These are phyloP conservation scores for Hydrocynus forskahlii DNA, from an alignment of 2,797 vertebrate species.

Conservation along the genomic window DNA sequence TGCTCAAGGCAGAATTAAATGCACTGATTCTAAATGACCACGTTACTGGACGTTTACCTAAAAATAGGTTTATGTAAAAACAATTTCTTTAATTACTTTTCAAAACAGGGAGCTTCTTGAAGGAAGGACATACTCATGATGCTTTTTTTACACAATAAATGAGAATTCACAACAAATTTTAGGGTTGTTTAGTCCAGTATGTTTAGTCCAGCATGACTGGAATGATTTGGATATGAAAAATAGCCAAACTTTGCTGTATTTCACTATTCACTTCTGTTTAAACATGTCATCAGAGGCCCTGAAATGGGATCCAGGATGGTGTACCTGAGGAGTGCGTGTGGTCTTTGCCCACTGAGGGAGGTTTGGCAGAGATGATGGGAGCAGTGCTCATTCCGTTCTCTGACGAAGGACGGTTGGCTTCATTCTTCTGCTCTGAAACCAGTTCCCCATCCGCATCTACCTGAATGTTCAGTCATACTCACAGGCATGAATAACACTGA, in stretches of 20 bases:
- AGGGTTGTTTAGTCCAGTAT: no score
- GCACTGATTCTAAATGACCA: no score
- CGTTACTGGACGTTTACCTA: no score
- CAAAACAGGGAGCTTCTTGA: no score
- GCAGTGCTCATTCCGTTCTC: conserved; percentile 92
- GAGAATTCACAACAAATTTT: no score
- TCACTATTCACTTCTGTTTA: neutral
- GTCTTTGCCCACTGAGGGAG: conserved; percentile 83
- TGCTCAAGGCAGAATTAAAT: no score
- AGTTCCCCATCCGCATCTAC: conserved; percentile 84
- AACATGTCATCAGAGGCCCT: neutral
- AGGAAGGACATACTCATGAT: no score
- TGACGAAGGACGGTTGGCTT: conserved; percentile 82
- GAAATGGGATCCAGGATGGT: neutral
- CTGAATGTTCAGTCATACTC: conserved; percentile 68
- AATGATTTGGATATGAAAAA: neutral
- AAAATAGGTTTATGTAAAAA: no score
- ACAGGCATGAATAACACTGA: neutral
- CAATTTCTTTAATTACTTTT: no score
- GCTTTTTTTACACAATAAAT: no score
- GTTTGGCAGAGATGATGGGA: conserved; percentile 84
- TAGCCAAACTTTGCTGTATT: no score
- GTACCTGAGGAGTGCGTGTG: conserved; percentile 89
- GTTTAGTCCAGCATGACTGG: neutral
- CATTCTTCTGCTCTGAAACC: conserved; percentile 83